phyloP scores from a whole-genome alignment of 2,113 vertebrate species.

The Silurus meridionalis region DNA sequence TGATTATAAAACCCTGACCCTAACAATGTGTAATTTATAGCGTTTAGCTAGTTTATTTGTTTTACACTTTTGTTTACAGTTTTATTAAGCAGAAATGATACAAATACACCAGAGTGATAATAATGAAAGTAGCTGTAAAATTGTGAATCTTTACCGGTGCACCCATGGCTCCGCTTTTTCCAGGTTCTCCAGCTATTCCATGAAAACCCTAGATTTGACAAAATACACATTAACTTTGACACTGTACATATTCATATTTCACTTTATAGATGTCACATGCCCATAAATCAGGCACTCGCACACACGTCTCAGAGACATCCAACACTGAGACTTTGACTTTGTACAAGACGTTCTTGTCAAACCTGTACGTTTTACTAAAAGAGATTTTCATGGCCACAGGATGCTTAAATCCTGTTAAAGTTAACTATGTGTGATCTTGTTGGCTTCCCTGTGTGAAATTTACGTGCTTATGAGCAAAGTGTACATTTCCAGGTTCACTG shows the following conservation, averaged over 20 bases:
- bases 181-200: slow-evolving; percentile 65
- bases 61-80: not conserved
- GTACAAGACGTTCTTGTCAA: not conserved
- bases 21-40: not conserved
- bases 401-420: slow-evolving; percentile 48
- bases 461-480: slow-evolving; percentile 1
- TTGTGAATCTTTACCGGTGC: slow-evolving; percentile 61
- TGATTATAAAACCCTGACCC: not conserved
- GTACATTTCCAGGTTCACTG: not conserved
- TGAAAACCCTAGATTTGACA: slow-evolving; percentile 67
- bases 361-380: not conserved
- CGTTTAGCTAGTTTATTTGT: not conserved
- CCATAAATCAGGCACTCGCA: not conserved
- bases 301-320: not conserved
- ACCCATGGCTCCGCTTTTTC: slow-evolving; percentile 65
- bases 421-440: slow-evolving; percentile 30
- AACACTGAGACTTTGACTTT: not conserved
- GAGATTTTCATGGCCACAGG: not conserved
- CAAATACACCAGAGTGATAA: not conserved
- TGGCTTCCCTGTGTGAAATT: slow-evolving; percentile 31
- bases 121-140: not conserved
- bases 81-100: not conserved
- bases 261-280: not conserved
- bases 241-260: not conserved
- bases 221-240: not conserved